phyloP scores from a whole-genome alignment of 2,888 invertebrate species.

The Idaea biselata region DNA sequence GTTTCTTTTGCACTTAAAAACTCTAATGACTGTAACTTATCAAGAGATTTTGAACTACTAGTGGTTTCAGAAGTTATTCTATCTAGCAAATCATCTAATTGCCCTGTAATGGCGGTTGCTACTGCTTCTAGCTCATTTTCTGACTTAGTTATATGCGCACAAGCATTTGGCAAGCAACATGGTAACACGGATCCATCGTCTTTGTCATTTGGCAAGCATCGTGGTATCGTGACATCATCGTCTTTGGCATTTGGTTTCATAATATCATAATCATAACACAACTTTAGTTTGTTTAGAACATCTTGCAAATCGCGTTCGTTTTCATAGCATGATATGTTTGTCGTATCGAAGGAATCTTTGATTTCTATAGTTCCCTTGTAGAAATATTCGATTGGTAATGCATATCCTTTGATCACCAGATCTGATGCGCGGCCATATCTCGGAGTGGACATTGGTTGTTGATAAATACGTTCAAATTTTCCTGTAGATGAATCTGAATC shows the following conservation, averaged over 20 bases:
- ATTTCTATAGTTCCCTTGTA: constrained; percentile 53
- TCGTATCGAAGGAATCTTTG: constrained; percentile 38
- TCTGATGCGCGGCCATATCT: constrained; percentile 48
- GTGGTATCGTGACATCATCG: constrained; percentile 36
- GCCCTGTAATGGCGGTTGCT: constrained; percentile 39
- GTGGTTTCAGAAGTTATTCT: constrained; percentile 36
- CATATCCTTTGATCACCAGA: constrained; percentile 48
- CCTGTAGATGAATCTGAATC: constrained; percentile 76
- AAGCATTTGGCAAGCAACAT: constrained; percentile 37
- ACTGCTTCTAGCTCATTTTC: constrained; percentile 39
- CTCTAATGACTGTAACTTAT: constrained; percentile 10
- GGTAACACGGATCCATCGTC: constrained; percentile 34
- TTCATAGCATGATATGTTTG: constrained; percentile 31
- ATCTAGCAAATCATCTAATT: constrained; percentile 45
- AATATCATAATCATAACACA: constrained; percentile 32
- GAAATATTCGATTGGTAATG: constrained; percentile 59
- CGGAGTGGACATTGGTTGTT: constrained; percentile 58
- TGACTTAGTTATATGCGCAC: constrained; percentile 30
- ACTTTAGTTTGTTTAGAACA: constrained; percentile 46
- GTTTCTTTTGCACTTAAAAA: background rate
- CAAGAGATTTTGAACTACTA: constrained; percentile 20
- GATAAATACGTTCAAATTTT: constrained; percentile 79
- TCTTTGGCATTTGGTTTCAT: background rate
- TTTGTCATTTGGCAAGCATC: constrained; percentile 24
- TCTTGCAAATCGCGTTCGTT: constrained; percentile 44